A percentile compares a stretch with the other conserved stretches of the same genome.
phyloP scores from a whole-genome alignment of 2,888 invertebrate genomes.

The Antheraea assamensis region DNA sequence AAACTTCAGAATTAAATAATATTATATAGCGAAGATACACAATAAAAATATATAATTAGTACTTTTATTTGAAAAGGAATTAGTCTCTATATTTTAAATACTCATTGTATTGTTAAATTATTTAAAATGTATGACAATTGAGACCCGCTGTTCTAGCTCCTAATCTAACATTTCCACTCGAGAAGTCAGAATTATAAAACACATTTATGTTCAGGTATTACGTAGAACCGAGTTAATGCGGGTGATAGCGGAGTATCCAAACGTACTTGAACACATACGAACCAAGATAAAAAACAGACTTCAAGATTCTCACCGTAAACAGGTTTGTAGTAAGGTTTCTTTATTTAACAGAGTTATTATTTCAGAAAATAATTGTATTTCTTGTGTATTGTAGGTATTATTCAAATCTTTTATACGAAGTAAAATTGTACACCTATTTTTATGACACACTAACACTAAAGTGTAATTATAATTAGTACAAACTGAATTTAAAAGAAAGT shows the following conservation, averaged over 20 bases:
- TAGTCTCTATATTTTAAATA: not conserved
- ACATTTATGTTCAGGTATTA: constrained; percentile 50
- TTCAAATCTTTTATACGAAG: too few species aligned
- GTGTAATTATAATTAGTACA: not conserved
- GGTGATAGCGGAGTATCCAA: constrained; percentile 63
- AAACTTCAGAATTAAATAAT: too few species aligned
- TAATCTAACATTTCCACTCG: not conserved
- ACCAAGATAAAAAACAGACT: constrained; percentile 52
- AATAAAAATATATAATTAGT: not conserved
- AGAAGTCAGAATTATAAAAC: not conserved
- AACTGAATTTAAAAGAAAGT: not conserved
- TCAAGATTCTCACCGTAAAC: constrained; percentile 44
- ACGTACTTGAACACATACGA: constrained; percentile 51
- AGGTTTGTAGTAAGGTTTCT: constrained; percentile 42
- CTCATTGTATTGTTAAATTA: not conserved
- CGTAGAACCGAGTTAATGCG: constrained; percentile 71
- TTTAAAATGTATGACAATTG: not conserved
- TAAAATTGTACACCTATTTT: too few species aligned
- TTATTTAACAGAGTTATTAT: not conserved
- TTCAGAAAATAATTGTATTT: too few species aligned
- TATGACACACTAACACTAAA: not conserved
- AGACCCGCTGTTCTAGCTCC: not conserved
- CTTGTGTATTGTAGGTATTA: too few species aligned
- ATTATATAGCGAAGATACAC: not conserved
- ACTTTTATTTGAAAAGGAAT: not conserved